Base-by-base conservation (phyloP, 2,797 vertebrate species). In the Pseudopleuronectes americanus region DNA sequence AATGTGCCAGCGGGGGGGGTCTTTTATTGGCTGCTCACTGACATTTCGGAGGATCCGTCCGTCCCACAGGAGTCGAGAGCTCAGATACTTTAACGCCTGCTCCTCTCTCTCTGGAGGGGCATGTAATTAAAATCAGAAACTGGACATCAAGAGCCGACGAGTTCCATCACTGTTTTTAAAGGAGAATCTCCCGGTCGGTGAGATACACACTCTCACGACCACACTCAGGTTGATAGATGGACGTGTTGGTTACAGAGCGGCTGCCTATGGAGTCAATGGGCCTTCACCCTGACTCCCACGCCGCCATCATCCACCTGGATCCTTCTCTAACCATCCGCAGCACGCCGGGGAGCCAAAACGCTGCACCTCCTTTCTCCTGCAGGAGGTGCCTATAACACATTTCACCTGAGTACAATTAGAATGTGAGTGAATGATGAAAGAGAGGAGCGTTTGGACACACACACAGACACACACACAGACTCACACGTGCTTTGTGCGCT, bases 41-140 rank as follows among this genome's bases (percentile, higher is more conserved):
- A 92, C 90, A 92, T 92, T 92, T 89, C 80, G 71, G 48, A 24
- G 84, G 75, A 78, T 88, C 65, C 80, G 17, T 73, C 52, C 2
- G 2, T 71, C 69, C 65, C 66, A 38, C 64, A 8, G 43, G 74
- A 70, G 71, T 16, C 28, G 79, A 77, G 62, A 71, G 77, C 80
- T 80, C 21, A 49, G 74, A 71, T 78, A 21, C 61, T 76, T 78
- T 62, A 70, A 83, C 68, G 41, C 77, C 65, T 12, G 53, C 33
- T 66, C 79, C 64, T 38, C 59, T 73, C 73, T 73, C 73, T 80
- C 48, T 62, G 17, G 64, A 63, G 76, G 64, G 66, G 60, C 70
- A 23, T 17, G 22, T 80, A 77, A 88, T 86, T 83, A 81, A 72
- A 59, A 77, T 63, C 6, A 17, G 36, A 75, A 65, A 52, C 74